Percentiles rank a stretch among this genome's conserved stretches.
phyloP scores from a whole-genome alignment of 2,888 invertebrate species.

The Thera britannica region DNA sequence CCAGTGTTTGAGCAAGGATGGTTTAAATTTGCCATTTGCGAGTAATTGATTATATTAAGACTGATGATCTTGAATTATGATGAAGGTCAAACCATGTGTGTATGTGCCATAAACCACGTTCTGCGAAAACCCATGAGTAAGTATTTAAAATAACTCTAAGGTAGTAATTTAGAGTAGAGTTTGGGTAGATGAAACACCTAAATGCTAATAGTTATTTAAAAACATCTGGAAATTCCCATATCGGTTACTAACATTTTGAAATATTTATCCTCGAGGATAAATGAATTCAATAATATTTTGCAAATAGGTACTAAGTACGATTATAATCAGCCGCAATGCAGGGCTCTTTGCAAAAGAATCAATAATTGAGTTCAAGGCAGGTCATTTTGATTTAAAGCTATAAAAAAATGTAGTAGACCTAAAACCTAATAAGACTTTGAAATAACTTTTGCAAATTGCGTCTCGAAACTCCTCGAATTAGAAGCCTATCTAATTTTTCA shows the following conservation, averaged over 20 bases:
- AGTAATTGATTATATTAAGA: slow-evolving; percentile 1
- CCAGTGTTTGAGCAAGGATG: slow-evolving; percentile 1
- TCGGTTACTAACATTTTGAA: not conserved
- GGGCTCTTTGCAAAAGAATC: no score
- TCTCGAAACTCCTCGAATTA: no score
- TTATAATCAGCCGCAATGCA: no score
- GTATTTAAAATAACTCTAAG: no score
- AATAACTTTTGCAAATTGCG: no score
- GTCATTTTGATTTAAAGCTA: no score
- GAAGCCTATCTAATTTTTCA: no score
- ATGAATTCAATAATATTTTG: no score
- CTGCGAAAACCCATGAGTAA: not conserved
- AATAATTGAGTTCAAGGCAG: no score
- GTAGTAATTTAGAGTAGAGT: not conserved
- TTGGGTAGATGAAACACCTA: not conserved
- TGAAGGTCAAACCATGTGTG: not conserved
- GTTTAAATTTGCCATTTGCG: not conserved
- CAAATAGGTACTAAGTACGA: no score
- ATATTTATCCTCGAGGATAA: not conserved
- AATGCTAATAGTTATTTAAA: not conserved
- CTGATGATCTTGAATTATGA: not conserved
- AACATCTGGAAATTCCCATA: not conserved
- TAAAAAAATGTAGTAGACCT: no score
- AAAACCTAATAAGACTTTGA: no score
- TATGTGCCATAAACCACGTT: not conserved